Base-by-base conservation (phyloP, 2,888 invertebrate species). In the Eupithecia tripunctaria region DNA sequence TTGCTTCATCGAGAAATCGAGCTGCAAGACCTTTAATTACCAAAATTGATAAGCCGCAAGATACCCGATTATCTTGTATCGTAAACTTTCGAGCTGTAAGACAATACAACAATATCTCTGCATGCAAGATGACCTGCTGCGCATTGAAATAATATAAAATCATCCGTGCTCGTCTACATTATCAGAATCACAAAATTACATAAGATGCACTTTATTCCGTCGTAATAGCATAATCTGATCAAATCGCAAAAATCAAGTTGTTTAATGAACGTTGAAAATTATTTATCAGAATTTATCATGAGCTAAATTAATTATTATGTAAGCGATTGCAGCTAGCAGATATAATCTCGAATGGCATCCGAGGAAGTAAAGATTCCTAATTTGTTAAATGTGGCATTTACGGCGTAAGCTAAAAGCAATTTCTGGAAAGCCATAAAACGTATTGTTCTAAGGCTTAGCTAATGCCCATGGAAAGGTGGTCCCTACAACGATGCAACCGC, bases 401-500 rank as follows among this genome's bases (percentile, higher is more conserved):
- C 27, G 62, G 38, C 64, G 41, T 60, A 32, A 68, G 67, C 59
- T 67, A 43, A 71, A 64, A 41, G 64, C 64, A 21, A 64, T 64
- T 64, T 64, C 64, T 64, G 36, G 64, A 43, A 68, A 15, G 1
- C 29, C 62, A 70, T 69, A 62, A 73, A 70, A 18, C 36, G 25
- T 59, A 72, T 74, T 71, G 64, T 70, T 68, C 29, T 47, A 67
- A 71, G 38, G 59, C 74, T 68, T 72, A 64, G 64, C 64, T 64
- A 64, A 64, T 64, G 64, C n/a, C 62, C 36, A 21, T 64, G 25
- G 64, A 38, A 64, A 36, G 29, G 60, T n/a, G 63, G 32, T 38
- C n/a, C 64, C 64, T 38, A 74, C 82, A 64, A 51, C 78, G 38
- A 86, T 89, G 84, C 85, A 84, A 88, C 83, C 81, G 89, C 91